Evolutionary conservation across 1,140 invertebrate genomes (phyloP), one percentile per base, ranked within the genome.

Genomic region (Ceratitis capitata): DNA sequence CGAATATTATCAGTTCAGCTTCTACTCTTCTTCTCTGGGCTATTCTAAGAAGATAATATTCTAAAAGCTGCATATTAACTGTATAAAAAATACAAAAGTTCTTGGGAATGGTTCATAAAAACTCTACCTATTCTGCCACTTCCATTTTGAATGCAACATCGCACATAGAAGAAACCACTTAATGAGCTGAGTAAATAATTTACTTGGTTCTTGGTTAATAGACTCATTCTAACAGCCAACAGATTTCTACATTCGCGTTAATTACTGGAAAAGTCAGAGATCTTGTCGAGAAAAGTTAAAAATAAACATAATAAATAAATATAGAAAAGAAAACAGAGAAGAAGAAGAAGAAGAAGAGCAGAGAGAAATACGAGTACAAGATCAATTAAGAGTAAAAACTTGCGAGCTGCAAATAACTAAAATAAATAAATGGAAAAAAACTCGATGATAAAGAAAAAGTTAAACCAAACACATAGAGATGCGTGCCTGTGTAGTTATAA

Each of bases 301-400:
- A 69, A 39, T 69, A 61, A 61, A 61, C 58, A 61, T 29, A 61
- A 32, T 26, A 32, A 61, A 61, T 12, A 2, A 26, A 61, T 29
- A 61, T 61, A 61, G 29, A 61, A 58, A 32, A 61, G 58, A 29
- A 69, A 69, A 69, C 61, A 69, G 16, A 69, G 32, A 69, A 12
- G 1, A 58, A 58, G 45, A 10, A 53, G 19, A 10, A 5, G 12
- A 47, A 47, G 12, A 12, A 53, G 19, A 53, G 4, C 12, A 53
- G 19, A 53, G 19, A 61, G 26, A 14, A 69, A 39, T 14, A 23
- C 23, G 29, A 69, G 61, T 19, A 19, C 14, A 32, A 69, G 29
- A 69, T 69, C 32, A 69, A 69, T 69, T 69, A 69, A 35, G 61
- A 39, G 61, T 29, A n/a, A n/a, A n/a, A n/a, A n/a, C n/a, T n/a